Conservation (phyloP, 1,140 invertebrate species). For the Ostrea edulis region DNA sequence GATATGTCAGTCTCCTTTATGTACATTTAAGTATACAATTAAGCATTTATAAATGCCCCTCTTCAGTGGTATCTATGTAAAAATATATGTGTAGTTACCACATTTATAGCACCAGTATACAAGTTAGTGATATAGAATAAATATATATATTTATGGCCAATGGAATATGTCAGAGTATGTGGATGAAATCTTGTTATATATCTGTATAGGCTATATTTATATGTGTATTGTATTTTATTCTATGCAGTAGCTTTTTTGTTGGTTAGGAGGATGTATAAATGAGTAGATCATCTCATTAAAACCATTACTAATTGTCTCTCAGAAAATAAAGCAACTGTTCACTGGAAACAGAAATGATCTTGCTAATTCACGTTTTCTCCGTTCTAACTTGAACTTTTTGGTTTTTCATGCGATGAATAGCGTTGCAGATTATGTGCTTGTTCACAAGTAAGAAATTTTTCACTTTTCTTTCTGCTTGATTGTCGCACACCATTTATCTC, state of each 20-base stretch:
- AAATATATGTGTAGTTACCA: background rate
- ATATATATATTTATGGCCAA: background rate
- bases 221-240: background rate
- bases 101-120: too few species aligned
- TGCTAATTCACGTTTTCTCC: constrained; percentile 22
- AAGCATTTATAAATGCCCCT: too few species aligned
- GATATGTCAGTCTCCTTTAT: too few species aligned
- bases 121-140: background rate
- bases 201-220: background rate
- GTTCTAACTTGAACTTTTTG: constrained; percentile 33
- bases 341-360: constrained; percentile 3
- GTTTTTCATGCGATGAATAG: constrained; percentile 38
- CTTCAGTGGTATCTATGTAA: background rate
- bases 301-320: constrained; percentile 16
- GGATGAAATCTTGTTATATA: background rate
- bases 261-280: constrained; percentile 3
- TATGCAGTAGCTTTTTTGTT: background rate
- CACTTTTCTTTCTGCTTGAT: constrained; percentile 34
- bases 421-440: constrained; percentile 38
- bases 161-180: background rate
- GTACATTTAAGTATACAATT: too few species aligned
- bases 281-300: background rate
- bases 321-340: background rate
- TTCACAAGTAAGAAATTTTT: constrained; percentile 38
- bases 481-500: constrained; percentile 34